phyloP scores from a whole-genome alignment of 2,888 invertebrate genomes.

The Amphimallon solstitiale region DNA sequence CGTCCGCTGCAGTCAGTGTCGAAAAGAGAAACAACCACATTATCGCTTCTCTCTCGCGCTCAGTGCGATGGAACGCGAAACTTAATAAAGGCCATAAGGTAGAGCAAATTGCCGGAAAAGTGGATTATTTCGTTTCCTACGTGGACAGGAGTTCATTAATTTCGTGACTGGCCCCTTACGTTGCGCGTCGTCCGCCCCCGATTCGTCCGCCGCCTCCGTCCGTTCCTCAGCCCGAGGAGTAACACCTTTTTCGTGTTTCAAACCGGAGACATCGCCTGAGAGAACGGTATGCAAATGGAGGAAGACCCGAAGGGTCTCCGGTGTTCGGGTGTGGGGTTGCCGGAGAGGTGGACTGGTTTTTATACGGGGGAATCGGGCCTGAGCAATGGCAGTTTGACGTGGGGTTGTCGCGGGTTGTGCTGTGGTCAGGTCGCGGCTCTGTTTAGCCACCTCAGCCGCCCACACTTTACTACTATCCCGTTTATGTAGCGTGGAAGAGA shows the following conservation, averaged over 20 bases:
- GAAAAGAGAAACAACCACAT: conserved; percentile 21
- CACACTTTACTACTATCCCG: conserved; percentile 37
- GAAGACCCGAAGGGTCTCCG: conserved; percentile 40
- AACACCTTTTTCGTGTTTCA: conserved; percentile 66
- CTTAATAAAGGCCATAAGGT: conserved; percentile 36
- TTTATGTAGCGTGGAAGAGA: conserved; percentile 31
- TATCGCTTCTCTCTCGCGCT: background rate
- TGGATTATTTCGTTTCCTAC: conserved; percentile 62
- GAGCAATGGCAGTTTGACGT: conserved; percentile 27
- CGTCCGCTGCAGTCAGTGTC: conserved; percentile 11
- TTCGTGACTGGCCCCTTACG: conserved; percentile 49
- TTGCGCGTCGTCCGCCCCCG: conserved; percentile 40
- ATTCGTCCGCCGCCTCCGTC: conserved; percentile 40
- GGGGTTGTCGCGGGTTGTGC: conserved; percentile 37
- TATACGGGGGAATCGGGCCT: conserved; percentile 40
- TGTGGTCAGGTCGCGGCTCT: conserved; percentile 49
- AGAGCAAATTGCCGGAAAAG: conserved; percentile 62
- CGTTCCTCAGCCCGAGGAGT: conserved; percentile 51
- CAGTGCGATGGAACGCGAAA: conserved; percentile 19
- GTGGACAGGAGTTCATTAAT: conserved; percentile 64
- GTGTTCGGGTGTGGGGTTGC: conserved; percentile 15
- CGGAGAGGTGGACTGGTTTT: conserved; percentile 33
- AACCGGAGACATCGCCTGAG: conserved; percentile 59
- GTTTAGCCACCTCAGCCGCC: conserved; percentile 49
- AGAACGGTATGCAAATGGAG: conserved; percentile 62